Base-by-base conservation (phyloP, 2,797 vertebrate genomes). In the Halcyon badia region DNA sequence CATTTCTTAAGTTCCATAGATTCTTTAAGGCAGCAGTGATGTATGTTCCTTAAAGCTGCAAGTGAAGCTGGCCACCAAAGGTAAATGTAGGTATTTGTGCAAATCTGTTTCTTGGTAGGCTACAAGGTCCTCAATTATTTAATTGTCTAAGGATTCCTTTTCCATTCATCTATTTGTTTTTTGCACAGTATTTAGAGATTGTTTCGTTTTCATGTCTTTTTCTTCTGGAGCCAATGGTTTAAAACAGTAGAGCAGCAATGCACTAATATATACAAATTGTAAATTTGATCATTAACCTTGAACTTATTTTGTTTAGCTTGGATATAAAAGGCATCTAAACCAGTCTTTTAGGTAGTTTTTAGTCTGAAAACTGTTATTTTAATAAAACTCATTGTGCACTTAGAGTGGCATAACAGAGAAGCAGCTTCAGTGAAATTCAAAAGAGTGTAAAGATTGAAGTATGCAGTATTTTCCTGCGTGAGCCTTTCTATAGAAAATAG, bases 1-100 rank as follows among this genome's bases (percentile, higher is more conserved):
- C 3, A 3, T 87, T 72, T 41, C 2, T 0, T 8, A 30, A 66
- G 22, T 72, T 66, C 44, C 22, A 5, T 22, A 9, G 7, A 57
- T 66, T 26, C 33, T 54, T 83, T 37, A 15, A 71, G n/a, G 5
- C 60, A 56, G 42, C 70, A 39, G 0, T 58, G 51, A 20, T 3
- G 3, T 25, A 5, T 13, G 30, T 61, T 62, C 24, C 60, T 85
- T 24, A 78, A 68, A 89, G 75, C 39, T 80, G 48, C 17, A 31
- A 22, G 13, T 0, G 0, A 44, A 68, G 5, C 37, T 92, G 66
- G 7, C 44, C 56, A 31, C 65, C 58, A 48, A 69, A 54, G 70
- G 9, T 20, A n/a, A 35, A 87, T 20, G 21, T 79, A 52, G 20
- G 12, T n/a, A 5, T 5, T 7, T 41, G 5, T 41, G 26, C 64